Evolutionary conservation across 2,113 vertebrate genomes (phyloP).

Genomic region (Larimichthys crocea): DNA sequence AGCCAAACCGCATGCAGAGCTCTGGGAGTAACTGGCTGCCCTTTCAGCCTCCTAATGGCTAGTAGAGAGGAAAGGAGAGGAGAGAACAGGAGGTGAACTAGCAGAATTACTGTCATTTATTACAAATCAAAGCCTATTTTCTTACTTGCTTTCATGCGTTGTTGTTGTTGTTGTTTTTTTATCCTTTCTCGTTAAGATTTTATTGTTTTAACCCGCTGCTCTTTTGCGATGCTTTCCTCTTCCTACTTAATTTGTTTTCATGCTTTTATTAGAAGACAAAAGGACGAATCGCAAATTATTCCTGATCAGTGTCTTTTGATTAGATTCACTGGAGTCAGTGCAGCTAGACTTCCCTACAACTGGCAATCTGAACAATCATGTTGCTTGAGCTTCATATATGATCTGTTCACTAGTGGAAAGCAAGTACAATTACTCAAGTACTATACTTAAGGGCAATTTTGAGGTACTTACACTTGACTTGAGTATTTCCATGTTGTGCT

Average conservation of each 20-base stretch:
- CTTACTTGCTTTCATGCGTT: not conserved
- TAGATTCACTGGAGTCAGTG: slow-evolving; percentile 15
- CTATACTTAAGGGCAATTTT: not conserved
- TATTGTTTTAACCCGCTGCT: not conserved
- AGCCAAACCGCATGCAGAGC: slow-evolving; percentile 61
- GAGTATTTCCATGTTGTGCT: not conserved
- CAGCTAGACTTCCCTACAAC: not conserved
- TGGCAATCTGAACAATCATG: not conserved
- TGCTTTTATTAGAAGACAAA: slow-evolving; percentile 17
- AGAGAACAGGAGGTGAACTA: slow-evolving; percentile 34
- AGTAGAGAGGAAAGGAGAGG: slow-evolving; percentile 36
- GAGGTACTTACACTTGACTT: not conserved
- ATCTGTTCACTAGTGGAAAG: not conserved
- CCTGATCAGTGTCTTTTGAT: slow-evolving; percentile 19
- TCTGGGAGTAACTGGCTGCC: slow-evolving; percentile 70
- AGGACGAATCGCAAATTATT: slow-evolving; percentile 2
- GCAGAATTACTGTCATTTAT: slow-evolving; percentile 37
- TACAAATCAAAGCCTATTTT: not conserved
- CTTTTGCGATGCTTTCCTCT: not conserved
- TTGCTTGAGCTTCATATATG: slow-evolving; percentile 11
- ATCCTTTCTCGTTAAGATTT: not conserved
- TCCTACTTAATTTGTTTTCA: slow-evolving; percentile 11
- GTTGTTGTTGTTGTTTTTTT: too few species aligned
- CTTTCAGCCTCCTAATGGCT: slow-evolving; percentile 74
- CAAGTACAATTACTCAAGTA: not conserved